phyloP scores from a whole-genome alignment of 2,888 invertebrate species.

The Andricus quercusramuli region DNA sequence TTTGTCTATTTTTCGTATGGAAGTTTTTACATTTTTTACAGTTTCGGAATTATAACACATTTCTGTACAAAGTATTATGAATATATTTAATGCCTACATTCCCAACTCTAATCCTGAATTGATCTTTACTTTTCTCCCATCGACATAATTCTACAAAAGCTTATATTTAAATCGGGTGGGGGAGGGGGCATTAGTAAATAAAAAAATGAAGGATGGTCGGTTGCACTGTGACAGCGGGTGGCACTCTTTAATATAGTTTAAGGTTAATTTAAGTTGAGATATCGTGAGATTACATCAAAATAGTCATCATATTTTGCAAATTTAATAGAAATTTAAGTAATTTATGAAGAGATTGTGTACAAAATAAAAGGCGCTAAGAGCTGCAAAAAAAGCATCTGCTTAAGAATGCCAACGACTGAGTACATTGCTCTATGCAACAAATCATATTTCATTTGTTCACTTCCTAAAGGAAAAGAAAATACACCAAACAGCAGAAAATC shows the following conservation, averaged over 20 bases:
- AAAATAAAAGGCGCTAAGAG: neutral
- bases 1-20: too few species aligned
- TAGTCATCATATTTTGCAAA: too few species aligned
- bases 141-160: neutral
- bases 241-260: neutral
- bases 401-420: neutral
- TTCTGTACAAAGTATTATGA: neutral
- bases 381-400: neutral
- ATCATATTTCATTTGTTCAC: neutral
- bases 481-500: neutral
- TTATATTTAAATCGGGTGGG: neutral
- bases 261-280: neutral
- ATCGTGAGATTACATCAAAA: too few species aligned
- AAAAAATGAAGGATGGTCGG: neutral
- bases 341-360: too few species aligned
- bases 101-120: neutral
- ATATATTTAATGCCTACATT: neutral
- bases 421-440: neutral
- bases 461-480: neutral
- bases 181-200: neutral
- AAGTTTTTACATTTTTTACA: neutral
- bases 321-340: too few species aligned
- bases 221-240: neutral
- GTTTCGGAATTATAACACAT: neutral
- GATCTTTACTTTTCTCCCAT: neutral